Conservation (phyloP, 1,140 invertebrate species). For the Platyscapa corneri region DNA sequence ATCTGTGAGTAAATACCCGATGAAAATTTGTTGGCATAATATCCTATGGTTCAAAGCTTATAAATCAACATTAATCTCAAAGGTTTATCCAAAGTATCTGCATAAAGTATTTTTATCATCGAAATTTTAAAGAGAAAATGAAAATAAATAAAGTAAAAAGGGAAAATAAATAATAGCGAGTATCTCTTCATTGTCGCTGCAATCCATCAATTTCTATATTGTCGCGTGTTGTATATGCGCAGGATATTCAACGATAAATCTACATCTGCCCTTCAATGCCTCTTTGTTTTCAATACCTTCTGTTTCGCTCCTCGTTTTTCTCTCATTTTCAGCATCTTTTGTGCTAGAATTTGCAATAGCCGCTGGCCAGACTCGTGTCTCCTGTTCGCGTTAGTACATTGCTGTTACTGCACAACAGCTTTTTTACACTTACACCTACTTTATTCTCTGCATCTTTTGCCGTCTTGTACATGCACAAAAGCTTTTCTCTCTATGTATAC, state of each 20-base stretch:
- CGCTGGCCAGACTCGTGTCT: background rate
- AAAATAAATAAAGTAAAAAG: background rate
- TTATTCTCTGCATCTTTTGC: background rate
- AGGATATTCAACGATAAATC: background rate
- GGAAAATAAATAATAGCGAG: background rate
- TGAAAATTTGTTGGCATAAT: no score
- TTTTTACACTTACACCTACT: background rate
- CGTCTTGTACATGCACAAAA: background rate
- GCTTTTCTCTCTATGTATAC: background rate
- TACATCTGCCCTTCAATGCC: background rate
- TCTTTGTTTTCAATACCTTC: background rate
- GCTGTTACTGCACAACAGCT: no score
- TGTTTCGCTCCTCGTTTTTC: background rate
- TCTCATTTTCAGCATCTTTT: background rate
- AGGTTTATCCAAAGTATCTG: no score
- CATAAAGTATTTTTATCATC: no score
- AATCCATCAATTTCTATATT: background rate
- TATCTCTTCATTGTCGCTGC: background rate
- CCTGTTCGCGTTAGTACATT: background rate
- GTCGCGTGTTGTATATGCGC: background rate
- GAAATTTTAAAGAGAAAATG: no score
- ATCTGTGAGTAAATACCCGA: no score
- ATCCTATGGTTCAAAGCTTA: no score
- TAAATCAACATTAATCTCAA: no score
- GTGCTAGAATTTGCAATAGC: background rate